A percentile compares a stretch with the other conserved stretches of the same genome.
These are phyloP conservation scores for Cyclina sinensis DNA, from an alignment of 1,140 invertebrate genomes.

Conservation along the genomic window DNA sequence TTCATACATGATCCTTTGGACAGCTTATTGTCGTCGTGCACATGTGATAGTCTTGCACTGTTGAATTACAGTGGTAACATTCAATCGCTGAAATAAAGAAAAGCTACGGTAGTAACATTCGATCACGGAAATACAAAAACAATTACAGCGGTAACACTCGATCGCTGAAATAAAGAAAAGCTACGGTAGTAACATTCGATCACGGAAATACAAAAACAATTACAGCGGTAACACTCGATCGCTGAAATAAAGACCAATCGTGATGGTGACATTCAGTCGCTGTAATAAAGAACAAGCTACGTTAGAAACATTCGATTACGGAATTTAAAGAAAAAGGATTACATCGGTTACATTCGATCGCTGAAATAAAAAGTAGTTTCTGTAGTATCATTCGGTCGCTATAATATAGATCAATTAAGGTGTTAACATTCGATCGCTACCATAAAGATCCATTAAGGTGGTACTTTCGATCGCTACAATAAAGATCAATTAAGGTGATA, in stretches of 20 bases:
- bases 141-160: conserved; percentile 49
- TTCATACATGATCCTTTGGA: conserved; percentile 8
- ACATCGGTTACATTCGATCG: no score
- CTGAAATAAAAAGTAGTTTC: no score
- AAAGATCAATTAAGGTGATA: conserved; percentile 53
- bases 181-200: no score
- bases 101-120: no score
- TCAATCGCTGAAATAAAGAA: conserved; percentile 7
- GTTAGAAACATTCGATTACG: conserved; percentile 41
- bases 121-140: no score
- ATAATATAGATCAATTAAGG: no score
- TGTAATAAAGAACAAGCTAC: no score
- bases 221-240: conserved; percentile 43
- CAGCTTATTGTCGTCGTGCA: conserved; percentile 50
- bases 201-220: no score
- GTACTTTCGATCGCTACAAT: no score
- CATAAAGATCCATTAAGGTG: no score
- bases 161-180: conserved; percentile 9
- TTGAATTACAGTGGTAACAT: conserved; percentile 55
- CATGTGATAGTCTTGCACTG: conserved; percentile 11
- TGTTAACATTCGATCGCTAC: conserved; percentile 51
- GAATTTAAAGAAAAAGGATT: neutral
- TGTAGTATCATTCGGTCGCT: no score
- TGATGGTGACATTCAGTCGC: no score
- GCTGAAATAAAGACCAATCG: neutral